Conservation (phyloP, 2,888 invertebrate species). For the Tricholauxania praeusta region DNA sequence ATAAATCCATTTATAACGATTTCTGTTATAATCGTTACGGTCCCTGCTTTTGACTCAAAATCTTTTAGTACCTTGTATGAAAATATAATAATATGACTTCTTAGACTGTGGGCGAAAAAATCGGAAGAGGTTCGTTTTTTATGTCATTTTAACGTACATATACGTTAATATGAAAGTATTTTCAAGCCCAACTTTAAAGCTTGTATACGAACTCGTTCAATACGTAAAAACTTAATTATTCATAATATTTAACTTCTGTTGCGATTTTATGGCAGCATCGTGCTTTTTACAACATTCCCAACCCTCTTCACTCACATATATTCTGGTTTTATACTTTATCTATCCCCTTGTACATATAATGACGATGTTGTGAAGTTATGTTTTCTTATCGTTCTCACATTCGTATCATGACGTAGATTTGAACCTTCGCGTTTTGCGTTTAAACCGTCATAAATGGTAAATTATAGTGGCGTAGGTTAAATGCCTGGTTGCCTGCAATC, state of each 20-base stretch:
- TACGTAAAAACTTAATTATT: conserved; percentile 66
- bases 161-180: no score
- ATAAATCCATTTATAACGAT: no score
- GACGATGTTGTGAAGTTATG: conserved; percentile 66
- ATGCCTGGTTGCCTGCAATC: conserved; percentile 61
- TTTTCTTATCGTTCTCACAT: conserved; percentile 58
- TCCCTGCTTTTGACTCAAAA: no score
- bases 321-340: background rate
- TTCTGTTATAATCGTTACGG: no score
- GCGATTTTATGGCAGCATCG: conserved; percentile 51
- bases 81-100: no score
- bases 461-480: conserved; percentile 66
- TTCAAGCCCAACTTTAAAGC: no score
- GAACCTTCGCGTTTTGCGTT: conserved; percentile 51
- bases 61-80: no score
- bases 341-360: conserved; percentile 45
- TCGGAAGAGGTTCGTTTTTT: no score
- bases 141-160: no score
- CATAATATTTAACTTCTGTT: conserved; percentile 63
- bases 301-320: conserved; percentile 18
- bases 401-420: background rate
- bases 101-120: no score
- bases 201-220: background rate
- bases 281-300: conserved; percentile 44
- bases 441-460: conserved; percentile 56